phyloP scores from a whole-genome alignment of 2,797 vertebrate genomes.

The Dipus sagitta region DNA sequence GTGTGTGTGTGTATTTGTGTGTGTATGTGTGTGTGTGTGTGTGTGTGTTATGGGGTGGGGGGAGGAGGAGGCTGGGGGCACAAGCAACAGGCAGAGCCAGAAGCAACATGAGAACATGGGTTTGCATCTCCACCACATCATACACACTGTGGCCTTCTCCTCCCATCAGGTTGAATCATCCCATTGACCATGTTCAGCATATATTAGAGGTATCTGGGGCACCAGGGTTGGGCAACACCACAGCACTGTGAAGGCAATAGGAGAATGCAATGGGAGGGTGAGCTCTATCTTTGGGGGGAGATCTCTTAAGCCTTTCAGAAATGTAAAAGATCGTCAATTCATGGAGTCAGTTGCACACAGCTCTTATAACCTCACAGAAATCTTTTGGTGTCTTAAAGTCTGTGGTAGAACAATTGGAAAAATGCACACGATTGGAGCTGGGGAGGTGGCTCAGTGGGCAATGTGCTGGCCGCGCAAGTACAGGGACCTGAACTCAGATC shows the following conservation, averaged over 20 bases:
- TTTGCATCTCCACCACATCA: neutral
- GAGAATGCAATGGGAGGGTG: no score
- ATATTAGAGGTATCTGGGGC: neutral
- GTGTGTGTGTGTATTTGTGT: no score
- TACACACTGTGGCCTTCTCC: neutral
- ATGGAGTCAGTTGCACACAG: neutral
- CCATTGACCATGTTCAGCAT: neutral
- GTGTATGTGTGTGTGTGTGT: no score
- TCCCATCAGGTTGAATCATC: constrained; percentile 22
- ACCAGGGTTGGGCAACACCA: neutral
- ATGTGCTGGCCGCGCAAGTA: no score
- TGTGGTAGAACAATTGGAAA: neutral
- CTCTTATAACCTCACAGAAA: neutral
- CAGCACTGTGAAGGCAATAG: neutral
- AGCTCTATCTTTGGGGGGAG: neutral
- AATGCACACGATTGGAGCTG: neutral
- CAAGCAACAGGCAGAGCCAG: constrained; percentile 16
- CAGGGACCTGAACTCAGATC: no score
- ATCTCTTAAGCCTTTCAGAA: constrained; percentile 15
- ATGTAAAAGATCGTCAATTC: constrained; percentile 34
- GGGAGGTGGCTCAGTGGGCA: no score
- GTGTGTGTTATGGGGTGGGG: no score
- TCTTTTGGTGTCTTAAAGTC: constrained; percentile 34
- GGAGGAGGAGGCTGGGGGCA: neutral
- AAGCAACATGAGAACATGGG: constrained; percentile 1